A percentile compares a stretch with the other conserved stretches of the same genome.
Conservation (phyloP, 2,113 vertebrate species). For the Echinops telfairi region DNA sequence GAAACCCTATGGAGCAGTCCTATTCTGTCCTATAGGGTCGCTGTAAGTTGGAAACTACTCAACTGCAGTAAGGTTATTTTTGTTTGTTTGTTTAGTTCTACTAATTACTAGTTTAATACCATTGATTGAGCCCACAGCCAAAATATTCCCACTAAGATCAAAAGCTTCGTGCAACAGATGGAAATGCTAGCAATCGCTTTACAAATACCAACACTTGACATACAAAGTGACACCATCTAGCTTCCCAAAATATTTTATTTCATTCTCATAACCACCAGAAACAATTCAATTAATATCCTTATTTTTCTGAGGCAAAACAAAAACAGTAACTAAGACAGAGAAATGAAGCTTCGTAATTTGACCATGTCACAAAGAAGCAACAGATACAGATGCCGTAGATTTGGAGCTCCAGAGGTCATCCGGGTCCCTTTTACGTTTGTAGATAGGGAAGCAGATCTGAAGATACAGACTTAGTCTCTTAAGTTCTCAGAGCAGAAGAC, state of each 20-base stretch:
- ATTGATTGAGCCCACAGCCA: not conserved
- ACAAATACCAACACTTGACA: slow-evolving; percentile 9
- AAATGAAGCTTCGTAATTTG: not conserved
- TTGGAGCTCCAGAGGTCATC: not conserved
- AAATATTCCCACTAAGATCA: not conserved
- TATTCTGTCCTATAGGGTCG: too few relatives aligned
- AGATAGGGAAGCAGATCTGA: not conserved
- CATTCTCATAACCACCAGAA: not conserved
- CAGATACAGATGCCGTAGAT: not conserved
- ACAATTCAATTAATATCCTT: not conserved
- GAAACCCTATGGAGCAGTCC: too few relatives aligned
- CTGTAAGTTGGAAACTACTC: too few relatives aligned
- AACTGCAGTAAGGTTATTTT: too few relatives aligned
- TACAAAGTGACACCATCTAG: not conserved
- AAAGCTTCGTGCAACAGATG: not conserved
- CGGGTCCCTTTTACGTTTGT: not conserved
- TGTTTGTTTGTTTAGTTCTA: too few relatives aligned
- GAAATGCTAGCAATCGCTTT: not conserved
- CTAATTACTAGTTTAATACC: not conserved
- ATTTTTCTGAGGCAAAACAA: slow-evolving; percentile 10
- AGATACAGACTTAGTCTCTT: not conserved
- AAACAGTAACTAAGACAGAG: not conserved
- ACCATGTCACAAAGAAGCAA: not conserved
- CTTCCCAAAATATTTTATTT: slow-evolving; percentile 43
- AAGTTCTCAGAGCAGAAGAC: not conserved